Evolutionary conservation across 2,888 invertebrate genomes (phyloP), one percentile per base, ranked within the genome.

Genomic region (Embidobia sp.): DNA sequence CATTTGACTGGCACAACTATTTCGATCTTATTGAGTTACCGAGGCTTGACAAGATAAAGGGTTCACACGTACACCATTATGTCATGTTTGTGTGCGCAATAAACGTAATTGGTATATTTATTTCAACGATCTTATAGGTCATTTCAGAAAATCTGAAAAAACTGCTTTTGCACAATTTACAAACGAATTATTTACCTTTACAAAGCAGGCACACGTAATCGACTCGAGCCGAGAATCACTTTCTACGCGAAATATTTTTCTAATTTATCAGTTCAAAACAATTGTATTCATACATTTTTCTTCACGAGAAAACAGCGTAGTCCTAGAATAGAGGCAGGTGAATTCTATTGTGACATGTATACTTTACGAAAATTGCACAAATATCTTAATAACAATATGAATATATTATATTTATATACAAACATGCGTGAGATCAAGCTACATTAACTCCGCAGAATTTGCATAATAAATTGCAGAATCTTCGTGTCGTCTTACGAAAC

Each of bases 401-500:
- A 63, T 57, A 33, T 13, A 33, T 64, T 64, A 70, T 70, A 61
- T 35, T 27, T 29, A 27, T 29, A 57, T n/a, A 18, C 15, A 53
- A 63, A 51, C 35, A 31, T 63, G 49, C 31, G 72, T 72, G 46
- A 72, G 46, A 63, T 55, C 31, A 29, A 51, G 29, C 44, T 31
- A 42, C 59, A 44, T 40, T 44, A 61, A 51, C 40, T 63, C 22
- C 31, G 6, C 16, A 8, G 53, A 63, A 53, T 72, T 63, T 63
- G 37, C 72, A 72, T 73, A 73, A 73, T 73, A 73, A 73, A 48
- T 73, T 73, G 64, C 64, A 64, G 64, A 73, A 64, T 73, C 73
- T 37, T 19, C 42, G 2, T 49, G 48, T 42, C 42, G 33, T 48
- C 55, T 73, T 73, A 27, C 73, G 64, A 64, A 72, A 72, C 31